Conservation (phyloP, 1,140 invertebrate species). For the Eulimnadia texana region DNA sequence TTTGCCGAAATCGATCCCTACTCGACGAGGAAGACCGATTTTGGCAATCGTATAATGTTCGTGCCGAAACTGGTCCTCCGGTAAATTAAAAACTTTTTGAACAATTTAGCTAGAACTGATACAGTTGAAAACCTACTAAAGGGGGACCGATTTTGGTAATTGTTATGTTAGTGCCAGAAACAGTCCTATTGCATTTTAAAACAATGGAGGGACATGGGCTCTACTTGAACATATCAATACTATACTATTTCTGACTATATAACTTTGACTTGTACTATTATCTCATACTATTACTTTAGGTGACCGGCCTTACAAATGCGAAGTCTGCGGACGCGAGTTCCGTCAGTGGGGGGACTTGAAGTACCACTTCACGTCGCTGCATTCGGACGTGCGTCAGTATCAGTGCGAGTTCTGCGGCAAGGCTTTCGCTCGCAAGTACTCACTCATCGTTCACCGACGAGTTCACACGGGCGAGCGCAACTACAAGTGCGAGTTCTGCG, state of each 20-base stretch:
- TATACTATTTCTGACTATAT: not conserved
- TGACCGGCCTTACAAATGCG: conserved; percentile 58
- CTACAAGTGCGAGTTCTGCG: conserved; percentile 73
- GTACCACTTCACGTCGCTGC: conserved; percentile 72
- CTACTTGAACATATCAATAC: no score
- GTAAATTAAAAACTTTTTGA: no score
- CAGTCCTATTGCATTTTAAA: no score
- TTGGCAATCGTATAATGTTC: no score
- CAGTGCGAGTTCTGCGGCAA: conserved; percentile 85
- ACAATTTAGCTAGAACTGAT: no score
- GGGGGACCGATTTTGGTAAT: no score
- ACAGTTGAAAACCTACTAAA: no score
- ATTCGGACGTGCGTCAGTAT: conserved; percentile 64
- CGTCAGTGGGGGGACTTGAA: conserved; percentile 79
- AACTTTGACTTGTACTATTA: not conserved
- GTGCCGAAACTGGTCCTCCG: no score
- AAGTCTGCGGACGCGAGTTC: conserved; percentile 57
- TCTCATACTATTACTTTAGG: not conserved
- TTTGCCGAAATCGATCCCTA: no score
- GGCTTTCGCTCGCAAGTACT: conserved; percentile 83
- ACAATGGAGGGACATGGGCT: no score
- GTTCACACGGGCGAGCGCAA: conserved; percentile 83
- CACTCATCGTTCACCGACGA: conserved; percentile 71
- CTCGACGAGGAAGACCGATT: no score
- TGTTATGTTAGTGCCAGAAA: no score